These are phyloP conservation scores for Hydrotaea cyrtoneurina DNA, from an alignment of 2,888 invertebrate species.

Conservation along the genomic window DNA sequence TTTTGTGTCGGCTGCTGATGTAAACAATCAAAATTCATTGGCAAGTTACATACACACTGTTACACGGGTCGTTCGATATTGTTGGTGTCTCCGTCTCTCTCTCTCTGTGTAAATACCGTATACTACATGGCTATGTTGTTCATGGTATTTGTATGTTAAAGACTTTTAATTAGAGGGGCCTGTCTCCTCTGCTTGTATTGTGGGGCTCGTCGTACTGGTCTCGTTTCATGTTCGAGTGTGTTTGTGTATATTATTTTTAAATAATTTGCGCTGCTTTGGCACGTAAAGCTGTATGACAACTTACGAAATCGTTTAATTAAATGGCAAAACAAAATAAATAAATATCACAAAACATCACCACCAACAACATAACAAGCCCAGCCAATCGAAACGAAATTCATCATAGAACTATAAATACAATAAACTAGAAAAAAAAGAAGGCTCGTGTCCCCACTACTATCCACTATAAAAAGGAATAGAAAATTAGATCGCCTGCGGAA, in stretches of 20 bases:
- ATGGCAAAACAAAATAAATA: slow-evolving; percentile 21
- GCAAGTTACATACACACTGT: slow-evolving; percentile 2
- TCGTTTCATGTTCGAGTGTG: not conserved
- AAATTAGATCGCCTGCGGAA: too few species aligned
- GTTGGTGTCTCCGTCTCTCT: too few species aligned
- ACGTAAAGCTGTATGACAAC: slow-evolving; percentile 61
- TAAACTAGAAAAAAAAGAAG: not conserved
- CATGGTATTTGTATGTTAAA: not conserved
- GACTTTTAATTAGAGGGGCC: slow-evolving; percentile 56
- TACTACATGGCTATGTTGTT: not conserved
- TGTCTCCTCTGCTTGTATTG: slow-evolving; percentile 43
- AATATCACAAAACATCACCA: not conserved
- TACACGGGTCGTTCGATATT: not conserved
- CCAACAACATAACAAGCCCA: not conserved
- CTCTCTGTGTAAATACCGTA: not conserved
- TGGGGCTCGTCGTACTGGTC: slow-evolving; percentile 59
- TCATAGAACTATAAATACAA: slow-evolving; percentile 25
- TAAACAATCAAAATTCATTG: slow-evolving; percentile 31
- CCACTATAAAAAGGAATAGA: not conserved
- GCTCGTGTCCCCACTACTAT: not conserved
- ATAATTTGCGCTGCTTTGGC: slow-evolving; percentile 45
- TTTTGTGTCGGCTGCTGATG: slow-evolving; percentile 22
- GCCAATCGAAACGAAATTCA: slow-evolving; percentile 13
- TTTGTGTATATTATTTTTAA: slow-evolving; percentile 6
- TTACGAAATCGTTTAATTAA: slow-evolving; percentile 58